A percentile compares a stretch with the other conserved stretches of the same genome.
phyloP scores from a whole-genome alignment of 1,140 invertebrate species.

The Lycorma delicatula region DNA sequence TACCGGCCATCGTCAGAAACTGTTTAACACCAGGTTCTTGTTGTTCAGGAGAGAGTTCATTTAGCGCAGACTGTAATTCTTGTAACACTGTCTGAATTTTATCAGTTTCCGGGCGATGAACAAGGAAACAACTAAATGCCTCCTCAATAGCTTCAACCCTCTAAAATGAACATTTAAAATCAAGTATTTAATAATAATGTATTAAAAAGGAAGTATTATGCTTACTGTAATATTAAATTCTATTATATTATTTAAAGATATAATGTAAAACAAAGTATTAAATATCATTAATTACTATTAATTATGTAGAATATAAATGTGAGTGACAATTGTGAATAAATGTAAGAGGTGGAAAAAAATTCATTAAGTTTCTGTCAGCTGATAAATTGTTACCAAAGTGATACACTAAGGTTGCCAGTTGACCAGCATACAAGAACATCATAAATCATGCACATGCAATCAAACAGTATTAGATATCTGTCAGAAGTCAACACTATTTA shows the following conservation, averaged over 20 bases:
- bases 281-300: not conserved
- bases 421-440: too few species aligned
- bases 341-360: too few species aligned
- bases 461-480: too few species aligned
- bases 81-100: constrained; percentile 41
- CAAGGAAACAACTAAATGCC: constrained; percentile 75
- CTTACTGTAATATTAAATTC: not conserved
- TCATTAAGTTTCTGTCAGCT: too few species aligned
- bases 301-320: not conserved
- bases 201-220: not conserved
- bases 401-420: too few species aligned
- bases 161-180: constrained; percentile 39
- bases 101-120: constrained; percentile 57
- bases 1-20: constrained; percentile 58
- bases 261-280: not conserved
- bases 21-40: constrained; percentile 60
- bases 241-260: not conserved
- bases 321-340: too few species aligned
- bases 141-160: constrained; percentile 75
- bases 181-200: not conserved
- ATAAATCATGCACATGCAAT: too few species aligned
- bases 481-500: too few species aligned
- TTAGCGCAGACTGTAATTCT: constrained; percentile 39
- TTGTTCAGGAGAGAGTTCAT: constrained; percentile 49
- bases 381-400: too few species aligned